Conservation (phyloP, 2,797 vertebrate genomes). For the Tangara arthus region DNA sequence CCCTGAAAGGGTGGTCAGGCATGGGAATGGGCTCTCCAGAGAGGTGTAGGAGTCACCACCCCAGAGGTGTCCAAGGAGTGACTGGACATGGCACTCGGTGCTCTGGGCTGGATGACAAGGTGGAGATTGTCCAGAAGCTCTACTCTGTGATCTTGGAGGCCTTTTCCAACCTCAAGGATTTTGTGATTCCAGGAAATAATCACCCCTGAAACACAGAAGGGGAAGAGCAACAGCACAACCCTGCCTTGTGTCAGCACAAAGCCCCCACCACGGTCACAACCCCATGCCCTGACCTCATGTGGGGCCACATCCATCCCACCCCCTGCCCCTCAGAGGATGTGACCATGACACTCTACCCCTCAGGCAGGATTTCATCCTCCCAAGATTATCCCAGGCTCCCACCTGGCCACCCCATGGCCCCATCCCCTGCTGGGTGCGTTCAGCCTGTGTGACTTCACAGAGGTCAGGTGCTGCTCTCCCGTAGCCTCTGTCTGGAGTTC, state of each 20-base stretch:
- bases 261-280: accelerated
- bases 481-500: not conserved
- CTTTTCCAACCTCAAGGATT: not conserved
- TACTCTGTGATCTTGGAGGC: not conserved
- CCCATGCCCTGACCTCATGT: accelerated
- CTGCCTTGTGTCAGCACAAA: not conserved
- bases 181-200: not conserved
- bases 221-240: not conserved
- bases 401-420: accelerated
- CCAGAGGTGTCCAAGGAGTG: not conserved
- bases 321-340: not conserved
- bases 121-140: not conserved
- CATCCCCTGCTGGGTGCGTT: not conserved
- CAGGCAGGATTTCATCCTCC: not conserved
- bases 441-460: not conserved
- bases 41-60: not conserved
- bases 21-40: not conserved
- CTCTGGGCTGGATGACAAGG: not conserved
- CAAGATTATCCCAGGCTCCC: not conserved
- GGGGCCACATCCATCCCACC: not conserved
- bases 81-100: accelerated
- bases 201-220: not conserved
- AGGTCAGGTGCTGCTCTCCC: not conserved
- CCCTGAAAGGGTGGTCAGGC: not conserved
- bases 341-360: not conserved